Conservation (phyloP, 1,140 invertebrate genomes). For the Drosophila burlai region DNA sequence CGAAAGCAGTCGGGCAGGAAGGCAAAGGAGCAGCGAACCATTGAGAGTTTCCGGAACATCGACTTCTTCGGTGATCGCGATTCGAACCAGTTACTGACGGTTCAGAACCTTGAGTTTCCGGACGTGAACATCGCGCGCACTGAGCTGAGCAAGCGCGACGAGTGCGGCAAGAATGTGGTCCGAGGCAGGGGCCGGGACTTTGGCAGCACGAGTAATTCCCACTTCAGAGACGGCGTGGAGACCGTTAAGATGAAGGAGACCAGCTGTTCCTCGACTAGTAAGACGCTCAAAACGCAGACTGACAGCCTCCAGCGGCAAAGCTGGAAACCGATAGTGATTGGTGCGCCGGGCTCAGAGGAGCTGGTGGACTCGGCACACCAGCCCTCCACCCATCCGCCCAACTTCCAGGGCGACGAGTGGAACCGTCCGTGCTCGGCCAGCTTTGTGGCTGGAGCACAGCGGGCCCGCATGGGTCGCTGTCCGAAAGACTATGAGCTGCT, state of each 20-base stretch:
- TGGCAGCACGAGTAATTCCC: conserved; percentile 52
- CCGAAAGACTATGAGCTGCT: conserved; percentile 64
- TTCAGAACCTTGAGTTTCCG: conserved; percentile 68
- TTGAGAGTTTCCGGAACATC: conserved; percentile 66
- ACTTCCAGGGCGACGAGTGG: conserved; percentile 61
- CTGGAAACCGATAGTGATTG: too few relatives aligned
- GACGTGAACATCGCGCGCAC: conserved; percentile 62
- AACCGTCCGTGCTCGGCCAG: conserved; percentile 67
- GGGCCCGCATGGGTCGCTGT: conserved; percentile 57
- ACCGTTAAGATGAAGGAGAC: conserved; percentile 56
- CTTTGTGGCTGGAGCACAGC: conserved; percentile 62
- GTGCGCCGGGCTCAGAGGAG: conserved; percentile 46
- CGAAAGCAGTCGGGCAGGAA: conserved; percentile 26
- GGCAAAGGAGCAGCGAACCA: conserved; percentile 43
- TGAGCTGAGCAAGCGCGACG: conserved; percentile 53
- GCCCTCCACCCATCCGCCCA: conserved; percentile 27
- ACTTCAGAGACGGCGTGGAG: conserved; percentile 60
- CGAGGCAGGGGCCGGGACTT: conserved; percentile 24
- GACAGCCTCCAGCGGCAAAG: not conserved
- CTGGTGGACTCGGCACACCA: conserved; percentile 61
- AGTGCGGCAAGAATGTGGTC: conserved; percentile 48
- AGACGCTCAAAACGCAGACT: too few relatives aligned
- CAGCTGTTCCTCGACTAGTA: conserved; percentile 28
- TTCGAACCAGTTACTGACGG: conserved; percentile 47
- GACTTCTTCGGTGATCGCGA: conserved; percentile 56